Base-by-base conservation (phyloP, 2,113 vertebrate species). In the Caretta caretta region DNA sequence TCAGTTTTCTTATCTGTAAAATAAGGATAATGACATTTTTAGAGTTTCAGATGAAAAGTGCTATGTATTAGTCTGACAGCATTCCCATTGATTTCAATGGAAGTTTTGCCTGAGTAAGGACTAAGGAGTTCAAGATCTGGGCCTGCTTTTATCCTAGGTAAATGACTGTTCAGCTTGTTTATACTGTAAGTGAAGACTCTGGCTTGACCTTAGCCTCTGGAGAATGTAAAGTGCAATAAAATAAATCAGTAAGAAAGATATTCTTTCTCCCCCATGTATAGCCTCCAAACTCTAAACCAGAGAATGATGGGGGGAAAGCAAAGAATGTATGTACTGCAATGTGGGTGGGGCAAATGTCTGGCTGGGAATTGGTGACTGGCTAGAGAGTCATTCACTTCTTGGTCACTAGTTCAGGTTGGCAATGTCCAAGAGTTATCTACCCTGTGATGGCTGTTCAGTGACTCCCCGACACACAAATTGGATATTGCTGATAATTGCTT, bases 401-500 rank as follows among this genome's bases (percentile, higher is more conserved):
- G 91, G 42, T 78, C 75, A 13, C 11, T 81, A 29, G 87, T 92
- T 92, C 87, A 84, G 65, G 75, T 93, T 94, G 59, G n/a, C 84
- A 57, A 88, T 57, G 90, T 83, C 82, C 50, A 90, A 87, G 90
- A 92, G 90, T 62, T 96, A 1, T 72, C 8, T 38, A 38, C 25
- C 48, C 75, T 93, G 88, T 95, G 83, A 75, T 79, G 80, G 17
- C 76, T 93, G 6, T 27, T 90, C 84, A 46, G 3, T 83, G 80
- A 27, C 81, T 94, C 92, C 91, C 91, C 92, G 51, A 48, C 87
- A 79, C 42, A 79, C 93, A 87, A 27, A 88, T 54, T 92, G 90
- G 88, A 90, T 97, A 83, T 92, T 92, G 76, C 79, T 92, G 89
- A 69, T 96, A 95, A 97, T 94, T 96, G 84, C 90, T 38, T 82